phyloP scores from a whole-genome alignment of 2,888 invertebrate species.

The Tipula vernalis region DNA sequence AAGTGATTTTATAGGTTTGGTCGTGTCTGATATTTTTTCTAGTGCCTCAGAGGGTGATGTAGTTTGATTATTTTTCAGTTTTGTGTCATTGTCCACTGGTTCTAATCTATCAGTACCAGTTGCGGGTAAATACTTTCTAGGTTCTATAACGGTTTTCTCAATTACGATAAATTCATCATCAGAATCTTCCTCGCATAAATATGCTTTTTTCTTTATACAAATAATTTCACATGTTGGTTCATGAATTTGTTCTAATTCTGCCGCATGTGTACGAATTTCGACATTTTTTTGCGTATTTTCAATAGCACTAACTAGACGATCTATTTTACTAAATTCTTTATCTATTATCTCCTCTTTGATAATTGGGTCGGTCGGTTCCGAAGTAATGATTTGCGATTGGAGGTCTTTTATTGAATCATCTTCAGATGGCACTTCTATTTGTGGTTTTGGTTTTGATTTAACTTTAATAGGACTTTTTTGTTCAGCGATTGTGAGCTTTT shows the following conservation, averaged over 20 bases:
- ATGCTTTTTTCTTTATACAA: slow-evolving; percentile 16
- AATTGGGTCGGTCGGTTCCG: background rate
- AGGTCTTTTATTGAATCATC: slow-evolving; percentile 17
- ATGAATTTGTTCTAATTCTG: slow-evolving; percentile 14
- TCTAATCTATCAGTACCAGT: slow-evolving; percentile 29
- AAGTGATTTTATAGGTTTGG: background rate
- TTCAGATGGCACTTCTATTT: background rate
- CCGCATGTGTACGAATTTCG: background rate
- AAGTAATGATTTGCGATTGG: slow-evolving; percentile 17
- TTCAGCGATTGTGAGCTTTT: slow-evolving; percentile 8
- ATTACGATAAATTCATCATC: slow-evolving; percentile 16
- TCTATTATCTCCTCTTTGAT: background rate
- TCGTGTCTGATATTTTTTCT: background rate
- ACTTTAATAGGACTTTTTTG: slow-evolving; percentile 12
- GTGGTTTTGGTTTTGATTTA: background rate
- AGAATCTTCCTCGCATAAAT: slow-evolving; percentile 17
- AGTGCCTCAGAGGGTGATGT: background rate
- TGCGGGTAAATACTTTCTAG: slow-evolving; percentile 18
- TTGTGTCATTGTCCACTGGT: slow-evolving; percentile 28
- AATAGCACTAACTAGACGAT: background rate
- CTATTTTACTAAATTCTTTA: background rate
- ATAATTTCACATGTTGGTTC: slow-evolving; percentile 19
- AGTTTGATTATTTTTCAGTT: background rate
- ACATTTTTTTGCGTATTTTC: slow-evolving; percentile 5
- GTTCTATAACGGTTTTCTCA: slow-evolving; percentile 7